These are phyloP conservation scores for human (Homo sapiens) DNA, from an alignment of 2,113 vertebrate species.

Conservation along the genomic window DNA sequence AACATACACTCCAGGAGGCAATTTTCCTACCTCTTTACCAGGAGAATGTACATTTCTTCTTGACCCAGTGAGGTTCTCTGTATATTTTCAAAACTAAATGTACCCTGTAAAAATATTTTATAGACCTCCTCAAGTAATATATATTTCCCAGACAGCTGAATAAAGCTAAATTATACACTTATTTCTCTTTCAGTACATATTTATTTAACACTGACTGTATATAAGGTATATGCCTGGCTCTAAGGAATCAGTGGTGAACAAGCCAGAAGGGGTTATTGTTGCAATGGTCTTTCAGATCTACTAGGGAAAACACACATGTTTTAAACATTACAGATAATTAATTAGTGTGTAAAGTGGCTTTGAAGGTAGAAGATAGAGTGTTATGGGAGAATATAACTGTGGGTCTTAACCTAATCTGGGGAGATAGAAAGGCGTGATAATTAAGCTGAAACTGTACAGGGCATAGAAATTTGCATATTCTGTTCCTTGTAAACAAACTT, in stretches of 20 bases:
- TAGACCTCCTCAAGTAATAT: neutral
- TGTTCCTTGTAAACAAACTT: neutral
- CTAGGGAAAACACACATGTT: neutral
- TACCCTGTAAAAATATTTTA: neutral
- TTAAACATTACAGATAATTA: neutral
- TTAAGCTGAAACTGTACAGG: neutral
- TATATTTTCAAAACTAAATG: neutral
- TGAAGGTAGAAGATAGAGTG: neutral
- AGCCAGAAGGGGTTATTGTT: neutral
- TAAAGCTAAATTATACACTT: neutral
- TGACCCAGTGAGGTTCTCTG: neutral
- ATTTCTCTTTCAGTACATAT: neutral
- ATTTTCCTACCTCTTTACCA: neutral
- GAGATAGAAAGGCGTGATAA: neutral
- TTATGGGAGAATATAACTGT: neutral
- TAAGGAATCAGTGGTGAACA: neutral
- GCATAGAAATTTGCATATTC: neutral
- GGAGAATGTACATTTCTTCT: neutral
- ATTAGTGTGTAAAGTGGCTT: neutral
- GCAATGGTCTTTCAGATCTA: neutral
- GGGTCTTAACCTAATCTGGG: neutral
- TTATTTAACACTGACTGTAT: neutral
- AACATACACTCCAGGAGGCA: neutral
- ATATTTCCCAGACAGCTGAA: neutral
- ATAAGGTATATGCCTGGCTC: neutral